These are phyloP conservation scores for Festucalex cinctus DNA, from an alignment of 2,113 vertebrate species.

Conservation along the genomic window DNA sequence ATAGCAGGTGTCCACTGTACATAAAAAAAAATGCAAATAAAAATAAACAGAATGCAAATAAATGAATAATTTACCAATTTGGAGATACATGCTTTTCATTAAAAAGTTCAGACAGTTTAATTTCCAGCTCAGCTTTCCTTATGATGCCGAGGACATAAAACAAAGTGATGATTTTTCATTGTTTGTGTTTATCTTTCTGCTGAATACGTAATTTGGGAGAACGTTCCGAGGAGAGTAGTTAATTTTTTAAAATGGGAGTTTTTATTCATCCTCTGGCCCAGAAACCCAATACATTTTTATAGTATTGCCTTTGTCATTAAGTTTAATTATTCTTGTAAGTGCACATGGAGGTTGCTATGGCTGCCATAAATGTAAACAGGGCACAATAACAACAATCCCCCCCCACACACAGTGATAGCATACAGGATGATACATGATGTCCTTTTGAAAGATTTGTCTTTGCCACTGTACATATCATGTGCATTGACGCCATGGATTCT, in stretches of 20 bases:
- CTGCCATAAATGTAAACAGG: neutral
- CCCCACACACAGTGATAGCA: neutral
- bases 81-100: neutral
- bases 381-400: neutral
- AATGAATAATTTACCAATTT: neutral
- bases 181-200: neutral
- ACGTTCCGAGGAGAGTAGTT: neutral
- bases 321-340: constrained; percentile 2
- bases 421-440: constrained; percentile 32
- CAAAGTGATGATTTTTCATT: neutral
- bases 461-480: constrained; percentile 47
- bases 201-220: constrained; percentile 1
- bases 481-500: constrained; percentile 56
- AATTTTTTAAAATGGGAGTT: neutral
- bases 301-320: neutral
- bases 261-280: neutral
- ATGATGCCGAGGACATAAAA: neutral
- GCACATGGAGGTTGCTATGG: neutral
- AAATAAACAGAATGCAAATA: too few species aligned
- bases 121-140: neutral
- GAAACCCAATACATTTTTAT: constrained; percentile 2
- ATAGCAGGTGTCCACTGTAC: too few species aligned
- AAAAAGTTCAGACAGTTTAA: neutral
- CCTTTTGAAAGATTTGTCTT: constrained; percentile 52
- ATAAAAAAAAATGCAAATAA: too few species aligned